Evolutionary conservation across 2,113 vertebrate species (phyloP).

Genomic region (Pardalotus punctatus): DNA sequence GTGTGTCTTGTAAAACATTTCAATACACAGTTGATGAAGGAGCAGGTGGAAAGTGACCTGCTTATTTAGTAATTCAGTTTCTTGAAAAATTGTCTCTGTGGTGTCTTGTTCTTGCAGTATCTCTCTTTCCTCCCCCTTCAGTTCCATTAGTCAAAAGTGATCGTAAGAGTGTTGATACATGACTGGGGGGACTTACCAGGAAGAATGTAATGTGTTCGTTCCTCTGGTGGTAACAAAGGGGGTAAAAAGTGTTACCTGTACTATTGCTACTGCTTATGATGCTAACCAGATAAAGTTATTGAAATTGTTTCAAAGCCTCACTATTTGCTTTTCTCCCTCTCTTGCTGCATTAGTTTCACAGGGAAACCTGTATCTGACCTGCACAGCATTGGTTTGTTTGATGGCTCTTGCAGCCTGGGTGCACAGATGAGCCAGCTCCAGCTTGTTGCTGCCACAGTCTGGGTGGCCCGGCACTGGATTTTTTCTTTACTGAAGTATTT

Average conservation of each 20-base stretch:
- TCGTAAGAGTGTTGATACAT: not conserved
- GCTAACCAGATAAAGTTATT: not conserved
- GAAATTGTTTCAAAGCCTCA: not conserved
- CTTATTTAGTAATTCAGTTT: not conserved
- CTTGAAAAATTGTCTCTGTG: not conserved
- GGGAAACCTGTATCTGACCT: not conserved
- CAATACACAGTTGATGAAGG: not conserved
- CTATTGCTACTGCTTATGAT: not conserved
- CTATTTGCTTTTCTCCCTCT: not conserved
- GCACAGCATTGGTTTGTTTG: not conserved
- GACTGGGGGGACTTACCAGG: not conserved
- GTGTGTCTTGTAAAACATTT: not conserved
- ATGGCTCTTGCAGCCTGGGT: not conserved
- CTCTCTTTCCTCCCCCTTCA: not conserved
- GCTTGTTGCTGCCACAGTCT: not conserved
- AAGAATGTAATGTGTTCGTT: not conserved
- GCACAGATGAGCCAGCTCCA: fast-evolving
- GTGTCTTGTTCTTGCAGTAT: not conserved
- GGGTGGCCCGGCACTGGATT: not conserved
- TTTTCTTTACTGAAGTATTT: not conserved
- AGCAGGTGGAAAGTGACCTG: not conserved
- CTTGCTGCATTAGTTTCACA: not conserved
- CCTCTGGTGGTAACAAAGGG: not conserved
- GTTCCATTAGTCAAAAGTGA: not conserved
- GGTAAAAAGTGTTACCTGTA: not conserved